Evolutionary conservation across 2,113 vertebrate genomes (phyloP), one percentile per base, ranked within the genome.

Genomic region (Ctenodactylus gundi): DNA sequence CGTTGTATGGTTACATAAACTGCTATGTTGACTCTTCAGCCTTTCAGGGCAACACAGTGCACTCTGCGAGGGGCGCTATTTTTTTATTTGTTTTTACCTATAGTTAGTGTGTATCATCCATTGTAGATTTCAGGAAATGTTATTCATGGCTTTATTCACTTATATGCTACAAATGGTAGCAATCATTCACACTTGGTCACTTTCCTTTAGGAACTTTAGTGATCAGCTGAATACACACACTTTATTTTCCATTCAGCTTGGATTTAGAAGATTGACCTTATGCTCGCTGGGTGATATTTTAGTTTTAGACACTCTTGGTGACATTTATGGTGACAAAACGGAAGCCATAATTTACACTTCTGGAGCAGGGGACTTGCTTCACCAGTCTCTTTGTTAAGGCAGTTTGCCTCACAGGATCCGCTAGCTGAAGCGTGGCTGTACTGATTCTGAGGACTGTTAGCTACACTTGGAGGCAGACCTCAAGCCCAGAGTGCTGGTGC

Each of bases 231-330:
- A 92, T 60, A 80, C 15, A 46, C 46, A 36, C 1, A 72, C 31
- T 81, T 85, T 64, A 80, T 68, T 91, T 87, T 65, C 60, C 44
- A 25, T 90, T 67, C 92, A 87, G 93, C 88, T 60, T 49, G 46
- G n/a, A 36, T 67, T 84, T 58, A 36, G 81, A 88, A 93, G 34
- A 78, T 82, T n/a, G 25, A 76, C 58, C 14, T 31, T 88, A 27
- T 55, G 20, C n/a, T 84, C 13, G 55, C 41, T 20, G n/a, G 51
- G 13, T 85, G 67, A 77, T 51, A 14, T 46, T 80, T 89, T 75
- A 73, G n/a, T 80, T 93, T 84, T 90, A 29, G 34, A 72, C 15
- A 0, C 3, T 62, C 34, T 67, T 77, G 23, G 11, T 53, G 77
- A 87, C 7, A 46, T 91, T 27, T 70, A 76, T 39, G 72, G 65